Evolutionary conservation across 2,888 invertebrate genomes (phyloP), one percentile per base, ranked within the genome.

Genomic region (Flexamia atlantica): DNA sequence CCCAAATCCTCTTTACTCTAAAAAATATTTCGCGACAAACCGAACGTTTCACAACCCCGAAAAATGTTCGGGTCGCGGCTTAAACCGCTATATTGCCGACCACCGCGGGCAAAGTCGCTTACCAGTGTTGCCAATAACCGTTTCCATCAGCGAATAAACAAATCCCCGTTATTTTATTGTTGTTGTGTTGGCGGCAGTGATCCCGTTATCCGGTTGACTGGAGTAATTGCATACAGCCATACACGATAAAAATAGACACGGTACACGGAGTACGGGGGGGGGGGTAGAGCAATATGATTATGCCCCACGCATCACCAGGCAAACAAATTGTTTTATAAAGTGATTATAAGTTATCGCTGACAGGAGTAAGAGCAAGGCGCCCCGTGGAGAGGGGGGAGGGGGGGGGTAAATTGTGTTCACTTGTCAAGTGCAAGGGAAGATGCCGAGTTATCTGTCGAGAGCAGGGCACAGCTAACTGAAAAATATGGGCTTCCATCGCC

Each of bases 261-360:
- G 82, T 28, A 20, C 36, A 36, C 12, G 3, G 57, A n/a, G 28
- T 36, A 28, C 23, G 64, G 30, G 32, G 23, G 17, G 40, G 70
- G 82, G 36, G n/a, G 81, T 82, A 82, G 84, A 72, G 80, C 81
- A 80, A 80, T 79, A 53, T 53, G 79, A 79, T 79, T 79, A 79
- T 50, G 57, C 25, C 30, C 28, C 60, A 82, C 82, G 85, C 85
- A 84, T 84, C 85, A 79, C 82, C 84, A 84, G 85, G 83, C 84
- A 84, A 84, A 85, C 85, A 85, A 86, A 85, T 85, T 85, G 84
- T 85, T 85, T 85, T 84, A 84, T 85, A 85, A 85, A 86, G 84
- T 85, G 86, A 85, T 85, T 85, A 85, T 83, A 84, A 85, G 85
- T 85, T 84, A 83, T 83, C 70, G 72, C 84, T 64, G 53, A 57